These are phyloP conservation scores for Brachionus angularis DNA, from an alignment of 1,140 invertebrate species.

Conservation along the genomic window DNA sequence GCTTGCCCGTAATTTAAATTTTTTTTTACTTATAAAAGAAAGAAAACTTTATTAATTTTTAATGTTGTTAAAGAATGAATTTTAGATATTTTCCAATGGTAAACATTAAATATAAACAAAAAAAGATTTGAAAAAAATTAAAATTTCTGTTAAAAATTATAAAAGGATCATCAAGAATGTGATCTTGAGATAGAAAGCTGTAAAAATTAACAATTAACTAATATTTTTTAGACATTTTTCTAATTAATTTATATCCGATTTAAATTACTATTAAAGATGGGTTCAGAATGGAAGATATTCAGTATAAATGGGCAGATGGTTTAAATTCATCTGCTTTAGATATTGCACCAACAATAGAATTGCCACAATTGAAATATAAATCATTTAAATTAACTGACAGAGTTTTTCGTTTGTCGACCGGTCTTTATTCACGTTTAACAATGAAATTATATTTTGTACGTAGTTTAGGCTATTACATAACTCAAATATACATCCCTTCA, in stretches of 20 bases:
- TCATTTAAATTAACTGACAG: slow-evolving; percentile 82
- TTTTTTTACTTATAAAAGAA: neutral
- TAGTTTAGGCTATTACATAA: slow-evolving; percentile 97
- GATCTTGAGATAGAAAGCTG: slow-evolving; percentile 96
- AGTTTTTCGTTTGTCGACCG: slow-evolving; percentile 52
- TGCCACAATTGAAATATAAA: slow-evolving; percentile 91
- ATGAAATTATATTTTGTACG: slow-evolving; percentile 95
- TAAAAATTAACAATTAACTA: slow-evolving; percentile 67
- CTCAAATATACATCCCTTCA: slow-evolving; percentile 98
- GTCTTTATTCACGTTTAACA: slow-evolving; percentile 89
- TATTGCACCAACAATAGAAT: slow-evolving; percentile 82
- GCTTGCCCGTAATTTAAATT: slow-evolving; percentile 70
- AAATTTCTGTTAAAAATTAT: no score
- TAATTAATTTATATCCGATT: slow-evolving; percentile 33
- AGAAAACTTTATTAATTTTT: neutral
- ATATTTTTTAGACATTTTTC: neutral
- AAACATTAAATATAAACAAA: slow-evolving; percentile 19
- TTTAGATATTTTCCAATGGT: slow-evolving; percentile 77
- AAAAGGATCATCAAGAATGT: slow-evolving; percentile 92
- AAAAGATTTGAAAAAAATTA: no score
- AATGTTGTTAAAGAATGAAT: slow-evolving; percentile 33
- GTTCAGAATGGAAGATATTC: slow-evolving; percentile 92
- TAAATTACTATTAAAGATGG: slow-evolving; percentile 78
- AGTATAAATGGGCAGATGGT: slow-evolving; percentile 78
- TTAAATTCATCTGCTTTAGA: slow-evolving; percentile 78